phyloP scores from a whole-genome alignment of 2,888 invertebrate species.

The Platerodrilus igneus region DNA sequence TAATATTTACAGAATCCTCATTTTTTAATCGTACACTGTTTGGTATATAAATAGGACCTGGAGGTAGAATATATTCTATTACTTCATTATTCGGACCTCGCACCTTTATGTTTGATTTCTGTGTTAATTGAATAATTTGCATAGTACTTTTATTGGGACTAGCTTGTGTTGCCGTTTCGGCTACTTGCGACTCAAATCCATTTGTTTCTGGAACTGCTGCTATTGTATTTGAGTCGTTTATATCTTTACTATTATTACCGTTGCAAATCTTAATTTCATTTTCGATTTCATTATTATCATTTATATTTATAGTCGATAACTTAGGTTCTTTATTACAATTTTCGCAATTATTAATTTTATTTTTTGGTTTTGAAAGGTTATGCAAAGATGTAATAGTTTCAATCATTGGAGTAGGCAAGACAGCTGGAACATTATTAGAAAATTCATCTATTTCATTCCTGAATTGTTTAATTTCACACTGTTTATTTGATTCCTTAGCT shows the following conservation, averaged over 20 bases:
- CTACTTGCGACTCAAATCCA: background rate
- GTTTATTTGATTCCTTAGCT: background rate
- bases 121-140: background rate
- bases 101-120: slow-evolving; percentile 4
- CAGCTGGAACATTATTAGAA: too few species aligned
- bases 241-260: background rate
- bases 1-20: slow-evolving; percentile 7
- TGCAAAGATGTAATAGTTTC: too few species aligned
- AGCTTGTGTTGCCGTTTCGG: background rate
- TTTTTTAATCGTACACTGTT: too few species aligned
- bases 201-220: background rate
- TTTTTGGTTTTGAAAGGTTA: too few species aligned
- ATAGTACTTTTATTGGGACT: background rate
- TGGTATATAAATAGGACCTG: slow-evolving; percentile 17
- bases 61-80: slow-evolving; percentile 13
- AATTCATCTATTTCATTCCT: too few species aligned
- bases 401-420: too few species aligned
- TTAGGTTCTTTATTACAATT: too few species aligned
- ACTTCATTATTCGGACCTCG: background rate
- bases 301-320: background rate
- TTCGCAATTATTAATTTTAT: too few species aligned
- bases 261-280: background rate
- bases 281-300: background rate
- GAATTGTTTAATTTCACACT: too few species aligned
- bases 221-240: background rate